Evolutionary conservation across 2,797 vertebrate genomes (phyloP), one percentile per base, ranked within the genome.

Genomic region (Diplodus puntazzo): DNA sequence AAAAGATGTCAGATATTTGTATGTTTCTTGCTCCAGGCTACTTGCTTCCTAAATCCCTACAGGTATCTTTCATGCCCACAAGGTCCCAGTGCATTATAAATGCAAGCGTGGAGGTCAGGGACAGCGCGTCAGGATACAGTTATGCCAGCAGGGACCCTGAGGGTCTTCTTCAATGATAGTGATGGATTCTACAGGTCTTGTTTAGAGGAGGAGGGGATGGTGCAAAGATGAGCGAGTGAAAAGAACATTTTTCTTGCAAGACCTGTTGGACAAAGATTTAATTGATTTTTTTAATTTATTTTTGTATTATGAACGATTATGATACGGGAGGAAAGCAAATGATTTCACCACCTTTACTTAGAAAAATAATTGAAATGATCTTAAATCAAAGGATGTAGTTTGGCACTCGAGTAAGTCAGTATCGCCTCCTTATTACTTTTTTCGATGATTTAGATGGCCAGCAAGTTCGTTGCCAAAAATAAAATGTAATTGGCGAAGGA

Each of bases 91-190:
- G 75, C 72, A 89, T 92, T 83, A 87, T 81, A 53, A 84, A 89
- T 91, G 76, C 81, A 67, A 45, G 53, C 78, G 50, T 64, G 65
- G 83, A 89, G 85, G 89, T 87, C 88, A 84, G 46, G 42, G 57
- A 72, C 67, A 67, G 50, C 30, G 21, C 73, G 83, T 89, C 83
- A 74, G 82, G 74, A 73, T 80, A 20, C 13, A 39, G 3, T 77
- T 81, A 73, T 52, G 81, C 89, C 80, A 50, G 72, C 52, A 27
- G 91, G 77, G 62, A 61, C 82, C 90, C 87, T 20, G 82, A 80
- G 88, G 90, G 73, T 84, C 30, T 57, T 71, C 89, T 90, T 90
- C 88, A 89, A 93, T 89, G 87, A 85, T 82, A 25, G 73, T 77
- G 48, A 69, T 79, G 1, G 39, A 79, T 53, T 23, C 80, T 64